These are phyloP conservation scores for Andrena minutula DNA, from an alignment of 2,888 invertebrate genomes.

Conservation along the genomic window DNA sequence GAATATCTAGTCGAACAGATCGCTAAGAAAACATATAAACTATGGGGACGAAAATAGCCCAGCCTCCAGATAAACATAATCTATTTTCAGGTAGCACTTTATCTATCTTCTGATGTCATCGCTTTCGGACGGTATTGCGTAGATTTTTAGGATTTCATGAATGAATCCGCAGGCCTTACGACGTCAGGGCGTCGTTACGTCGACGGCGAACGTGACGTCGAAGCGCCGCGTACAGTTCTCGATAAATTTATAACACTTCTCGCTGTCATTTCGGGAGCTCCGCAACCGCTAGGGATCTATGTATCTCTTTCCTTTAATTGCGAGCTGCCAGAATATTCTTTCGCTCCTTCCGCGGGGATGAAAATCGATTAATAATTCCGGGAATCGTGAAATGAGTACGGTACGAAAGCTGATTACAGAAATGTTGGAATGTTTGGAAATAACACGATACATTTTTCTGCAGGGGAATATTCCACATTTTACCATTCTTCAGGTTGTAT, in stretches of 20 bases:
- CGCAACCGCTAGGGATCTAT: slow-evolving; percentile 6
- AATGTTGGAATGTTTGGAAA: background rate
- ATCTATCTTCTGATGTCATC: slow-evolving; percentile 56
- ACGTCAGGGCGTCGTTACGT: slow-evolving; percentile 60
- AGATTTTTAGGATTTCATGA: slow-evolving; percentile 63
- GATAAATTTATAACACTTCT: slow-evolving; percentile 45
- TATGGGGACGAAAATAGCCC: slow-evolving; percentile 39
- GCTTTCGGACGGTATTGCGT: slow-evolving; percentile 34
- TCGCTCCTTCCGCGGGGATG: background rate
- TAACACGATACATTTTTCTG: too few species aligned
- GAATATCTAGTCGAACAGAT: slow-evolving; percentile 42
- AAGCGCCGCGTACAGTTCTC: slow-evolving; percentile 36
- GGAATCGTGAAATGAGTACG: background rate
- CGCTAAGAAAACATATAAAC: slow-evolving; percentile 48
- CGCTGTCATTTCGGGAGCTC: slow-evolving; percentile 12
- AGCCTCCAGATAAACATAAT: slow-evolving; percentile 25
- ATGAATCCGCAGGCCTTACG: slow-evolving; percentile 57
- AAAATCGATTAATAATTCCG: background rate
- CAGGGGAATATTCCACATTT: too few species aligned
- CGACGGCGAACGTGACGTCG: slow-evolving; percentile 59
- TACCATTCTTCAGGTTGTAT: background rate
- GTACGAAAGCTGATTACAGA: background rate
- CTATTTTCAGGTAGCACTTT: slow-evolving; percentile 54
- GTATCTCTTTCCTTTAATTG: slow-evolving; percentile 9
- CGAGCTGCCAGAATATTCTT: background rate